Evolutionary conservation across 2,888 invertebrate genomes (phyloP), one percentile per base, ranked within the genome.

Genomic region (Trissonchulus sp.): DNA sequence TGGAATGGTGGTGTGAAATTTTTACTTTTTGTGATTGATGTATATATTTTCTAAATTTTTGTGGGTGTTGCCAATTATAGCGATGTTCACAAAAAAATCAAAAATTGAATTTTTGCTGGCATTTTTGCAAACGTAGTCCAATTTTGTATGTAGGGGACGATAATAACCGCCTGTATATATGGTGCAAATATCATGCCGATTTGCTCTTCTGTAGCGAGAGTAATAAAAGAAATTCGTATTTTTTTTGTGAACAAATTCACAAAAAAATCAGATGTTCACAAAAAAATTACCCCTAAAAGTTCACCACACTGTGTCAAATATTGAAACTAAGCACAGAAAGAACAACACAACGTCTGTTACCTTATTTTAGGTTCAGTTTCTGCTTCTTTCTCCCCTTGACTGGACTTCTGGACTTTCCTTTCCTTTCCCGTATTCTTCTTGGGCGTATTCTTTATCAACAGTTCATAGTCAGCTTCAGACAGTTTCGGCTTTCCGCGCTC

Each of bases 261-360:
- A 65, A 65, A 65, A 65, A 65, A 65, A 65, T 65, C 65, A 65
- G 15, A 18, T 8, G 65, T 65, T 65, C 65, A 34, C 65, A 65
- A 65, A 65, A 65, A 65, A 65, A 65, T 31, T 28, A 28, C 30
- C 31, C 65, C 65, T 48, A 48, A 48, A 48, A 15, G 8, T 48
- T 8, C 23, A 48, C 8, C 23, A 15, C 48, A 48, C 8, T 23
- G 23, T 48, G 23, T 48, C 48, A 48, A 15, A 48, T 48, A 48
- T 23, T 48, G 23, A 48, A 48, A 48, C 48, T 15, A 48, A 48
- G 48, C 48, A 48, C 48, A 23, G 23, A 48, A 48, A 48, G 8
- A 48, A 23, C 48, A 48, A 48, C 23, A 48, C 23, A 48, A 48
- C 48, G 48, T 15, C 48, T 48, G 48, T 48, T 48, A 48, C 48